Conservation (phyloP, 2,888 invertebrate species). For the Leptinotarsa juncta region DNA sequence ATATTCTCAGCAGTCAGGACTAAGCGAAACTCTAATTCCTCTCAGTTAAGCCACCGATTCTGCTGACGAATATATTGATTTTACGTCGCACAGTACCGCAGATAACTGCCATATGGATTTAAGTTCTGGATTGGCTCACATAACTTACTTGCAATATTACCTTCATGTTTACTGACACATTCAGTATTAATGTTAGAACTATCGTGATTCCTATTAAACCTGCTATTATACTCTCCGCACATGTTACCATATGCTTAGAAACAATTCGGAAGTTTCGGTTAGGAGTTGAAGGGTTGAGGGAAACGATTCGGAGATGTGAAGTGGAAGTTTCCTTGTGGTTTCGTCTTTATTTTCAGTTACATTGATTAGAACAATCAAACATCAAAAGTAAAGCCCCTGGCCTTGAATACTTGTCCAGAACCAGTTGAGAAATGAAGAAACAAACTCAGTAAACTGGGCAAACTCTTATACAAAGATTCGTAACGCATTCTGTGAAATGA, state of each 20-base stretch:
- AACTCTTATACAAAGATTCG: too few species aligned
- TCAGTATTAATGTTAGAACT: conserved; percentile 41
- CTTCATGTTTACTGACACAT: conserved; percentile 41
- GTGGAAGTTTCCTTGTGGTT: background rate
- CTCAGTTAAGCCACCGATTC: background rate
- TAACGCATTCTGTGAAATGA: too few species aligned
- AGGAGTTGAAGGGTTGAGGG: background rate
- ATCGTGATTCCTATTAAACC: conserved; percentile 35
- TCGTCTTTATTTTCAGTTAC: background rate
- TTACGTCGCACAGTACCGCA: conserved; percentile 2
- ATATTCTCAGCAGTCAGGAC: background rate
- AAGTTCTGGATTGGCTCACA: conserved; percentile 10
- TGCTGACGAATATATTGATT: conserved; percentile 16
- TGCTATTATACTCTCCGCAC: conserved; percentile 34
- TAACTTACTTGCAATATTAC: conserved; percentile 25
- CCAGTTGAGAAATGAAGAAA: too few species aligned
- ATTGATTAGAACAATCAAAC: too few species aligned
- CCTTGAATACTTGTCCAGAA: too few species aligned
- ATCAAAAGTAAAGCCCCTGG: too few species aligned
- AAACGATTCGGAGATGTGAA: background rate
- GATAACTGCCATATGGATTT: conserved; percentile 14
- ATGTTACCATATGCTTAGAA: conserved; percentile 26
- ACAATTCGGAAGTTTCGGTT: conserved; percentile 17
- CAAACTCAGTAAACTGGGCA: too few species aligned
- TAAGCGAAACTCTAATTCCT: conserved; percentile 9